A percentile compares a stretch with the other conserved stretches of the same genome.
Evolutionary conservation across 2,888 invertebrate species (phyloP).

Genomic region (Myathropa florea): DNA sequence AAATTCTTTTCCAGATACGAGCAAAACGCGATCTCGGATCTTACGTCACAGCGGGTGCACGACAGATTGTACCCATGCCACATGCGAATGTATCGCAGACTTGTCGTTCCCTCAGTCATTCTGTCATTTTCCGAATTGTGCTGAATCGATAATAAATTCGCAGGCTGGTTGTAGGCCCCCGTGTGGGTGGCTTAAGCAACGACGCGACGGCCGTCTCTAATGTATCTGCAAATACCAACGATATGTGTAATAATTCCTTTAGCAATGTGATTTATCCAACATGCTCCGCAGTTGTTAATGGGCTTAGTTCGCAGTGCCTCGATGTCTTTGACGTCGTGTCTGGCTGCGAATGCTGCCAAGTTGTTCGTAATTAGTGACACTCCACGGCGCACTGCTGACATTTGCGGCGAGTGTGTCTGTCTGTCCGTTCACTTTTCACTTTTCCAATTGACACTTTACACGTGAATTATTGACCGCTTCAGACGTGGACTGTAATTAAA

Average conservation of each 20-base stretch:
- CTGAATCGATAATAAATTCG: conserved; percentile 59
- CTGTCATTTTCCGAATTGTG: conserved; percentile 58
- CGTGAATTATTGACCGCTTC: neutral
- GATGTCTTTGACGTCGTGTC: neutral
- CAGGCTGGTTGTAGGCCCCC: conserved; percentile 37
- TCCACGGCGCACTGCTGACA: neutral
- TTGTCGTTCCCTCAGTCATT: conserved; percentile 34
- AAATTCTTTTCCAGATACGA: conserved; percentile 32
- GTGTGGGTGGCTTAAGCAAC: conserved; percentile 59
- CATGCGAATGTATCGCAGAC: conserved; percentile 2
- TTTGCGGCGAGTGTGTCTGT: too few relatives aligned
- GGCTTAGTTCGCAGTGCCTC: neutral
- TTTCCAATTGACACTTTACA: conserved; percentile 13
- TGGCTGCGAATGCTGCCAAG: neutral
- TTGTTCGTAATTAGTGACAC: conserved; percentile 5
- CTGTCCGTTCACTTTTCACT: neutral
- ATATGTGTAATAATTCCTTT: conserved; percentile 42
- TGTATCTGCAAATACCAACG: neutral
- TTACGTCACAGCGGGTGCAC: conserved; percentile 60
- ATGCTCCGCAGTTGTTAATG: conserved; percentile 2
- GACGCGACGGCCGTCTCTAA: conserved; percentile 35
- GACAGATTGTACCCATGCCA: conserved; percentile 34
- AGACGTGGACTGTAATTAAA: conserved; percentile 5
- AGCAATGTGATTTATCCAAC: conserved; percentile 3
- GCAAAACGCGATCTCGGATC: conserved; percentile 47